phyloP scores from a whole-genome alignment of 2,113 vertebrate species.

The Mus musculus region DNA sequence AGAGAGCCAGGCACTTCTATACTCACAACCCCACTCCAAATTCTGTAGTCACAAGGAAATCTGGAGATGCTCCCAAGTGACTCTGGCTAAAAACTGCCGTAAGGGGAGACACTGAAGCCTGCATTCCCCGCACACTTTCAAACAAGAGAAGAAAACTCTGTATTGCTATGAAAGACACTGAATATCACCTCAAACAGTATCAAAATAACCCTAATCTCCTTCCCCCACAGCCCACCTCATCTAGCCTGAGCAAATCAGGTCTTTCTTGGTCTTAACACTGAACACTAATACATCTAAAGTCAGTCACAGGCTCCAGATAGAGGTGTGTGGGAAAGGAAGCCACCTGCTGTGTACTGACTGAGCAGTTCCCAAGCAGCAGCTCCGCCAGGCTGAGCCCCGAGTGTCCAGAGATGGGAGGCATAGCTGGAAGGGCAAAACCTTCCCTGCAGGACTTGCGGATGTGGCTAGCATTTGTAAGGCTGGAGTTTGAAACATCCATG shows the following conservation, averaged over 20 bases:
- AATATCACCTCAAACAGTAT: not conserved
- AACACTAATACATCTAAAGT: not conserved
- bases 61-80: not conserved
- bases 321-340: not conserved
- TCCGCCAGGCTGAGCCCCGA: not conserved
- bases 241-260: not conserved
- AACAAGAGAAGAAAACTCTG: not conserved
- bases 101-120: not conserved
- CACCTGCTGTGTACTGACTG: fast-evolving
- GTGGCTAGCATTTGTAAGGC: not conserved
- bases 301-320: fast-evolving
- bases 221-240: not conserved
- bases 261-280: not conserved
- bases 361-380: not conserved
- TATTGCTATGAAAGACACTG: not conserved
- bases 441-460: not conserved
- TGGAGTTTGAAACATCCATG: not conserved
- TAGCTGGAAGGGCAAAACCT: fast-evolving
- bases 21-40: not conserved
- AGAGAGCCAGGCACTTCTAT: not conserved
- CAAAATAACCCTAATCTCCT: not conserved
- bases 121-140: not conserved
- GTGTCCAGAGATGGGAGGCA: not conserved
- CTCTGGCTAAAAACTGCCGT: not conserved
- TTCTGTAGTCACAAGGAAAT: not conserved